These are phyloP conservation scores for Sebastolobus alascanus DNA, from an alignment of 2,797 vertebrate species.

Conservation along the genomic window DNA sequence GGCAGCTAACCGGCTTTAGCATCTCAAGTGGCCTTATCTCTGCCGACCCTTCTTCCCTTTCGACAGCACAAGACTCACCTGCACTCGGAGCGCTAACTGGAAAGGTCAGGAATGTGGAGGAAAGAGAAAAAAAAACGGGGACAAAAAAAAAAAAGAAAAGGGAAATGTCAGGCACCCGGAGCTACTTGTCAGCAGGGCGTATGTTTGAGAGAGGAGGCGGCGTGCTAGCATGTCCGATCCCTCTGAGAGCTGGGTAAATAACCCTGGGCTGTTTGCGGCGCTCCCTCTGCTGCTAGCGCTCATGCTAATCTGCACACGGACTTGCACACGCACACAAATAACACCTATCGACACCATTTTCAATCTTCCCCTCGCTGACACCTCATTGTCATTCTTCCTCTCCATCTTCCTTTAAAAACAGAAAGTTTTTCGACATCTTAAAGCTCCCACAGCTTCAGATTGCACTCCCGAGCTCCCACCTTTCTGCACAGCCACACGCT, in stretches of 20 bases:
- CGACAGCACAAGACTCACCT: constrained; percentile 14
- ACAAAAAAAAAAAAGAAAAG: constrained; percentile 18
- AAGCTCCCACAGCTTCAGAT: neutral
- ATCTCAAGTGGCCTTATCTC: constrained; percentile 32
- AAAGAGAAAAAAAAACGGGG: neutral
- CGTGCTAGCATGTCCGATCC: constrained; percentile 26
- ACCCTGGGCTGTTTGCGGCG: constrained; percentile 45
- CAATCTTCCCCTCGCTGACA: neutral
- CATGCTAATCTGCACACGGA: constrained; percentile 35
- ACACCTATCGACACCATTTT: constrained; percentile 11
- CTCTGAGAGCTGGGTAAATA: constrained; percentile 53
- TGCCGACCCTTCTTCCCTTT: neutral
- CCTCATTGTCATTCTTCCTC: constrained; percentile 23
- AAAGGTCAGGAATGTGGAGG: constrained; percentile 54
- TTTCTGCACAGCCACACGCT: neutral
- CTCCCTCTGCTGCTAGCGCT: constrained; percentile 15
- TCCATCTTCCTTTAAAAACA: constrained; percentile 10
- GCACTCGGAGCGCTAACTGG: neutral
- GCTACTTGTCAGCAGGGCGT: constrained; percentile 37
- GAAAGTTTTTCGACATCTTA: constrained; percentile 16
- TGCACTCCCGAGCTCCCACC: too few relatives aligned
- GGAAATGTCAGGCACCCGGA: constrained; percentile 54
- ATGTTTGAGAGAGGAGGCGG: constrained; percentile 1
- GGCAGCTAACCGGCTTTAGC: constrained; percentile 2
- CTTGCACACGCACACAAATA: constrained; percentile 11